Conservation (phyloP, 2,888 invertebrate genomes). For the Anticlea derivata region DNA sequence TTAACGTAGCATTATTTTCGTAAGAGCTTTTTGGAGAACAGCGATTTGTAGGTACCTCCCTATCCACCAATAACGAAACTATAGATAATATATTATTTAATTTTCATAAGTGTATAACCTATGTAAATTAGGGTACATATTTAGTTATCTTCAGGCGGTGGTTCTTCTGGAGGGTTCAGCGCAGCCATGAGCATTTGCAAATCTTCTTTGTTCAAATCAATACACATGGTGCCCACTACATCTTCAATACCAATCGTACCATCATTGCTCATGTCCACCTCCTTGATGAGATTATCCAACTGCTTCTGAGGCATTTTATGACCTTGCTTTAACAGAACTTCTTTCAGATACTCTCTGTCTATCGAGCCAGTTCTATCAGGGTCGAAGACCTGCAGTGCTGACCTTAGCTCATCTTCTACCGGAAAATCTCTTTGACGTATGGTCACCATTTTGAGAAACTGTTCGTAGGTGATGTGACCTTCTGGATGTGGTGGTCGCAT, state of each 20-base stretch:
- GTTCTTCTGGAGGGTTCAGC: slow-evolving; percentile 43
- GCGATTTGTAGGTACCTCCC: no score
- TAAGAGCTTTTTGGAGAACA: no score
- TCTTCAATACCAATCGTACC: slow-evolving; percentile 74
- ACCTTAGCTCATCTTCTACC: slow-evolving; percentile 67
- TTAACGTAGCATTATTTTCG: no score
- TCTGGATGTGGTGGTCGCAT: slow-evolving; percentile 66
- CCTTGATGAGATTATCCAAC: slow-evolving; percentile 67
- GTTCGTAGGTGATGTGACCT: slow-evolving; percentile 67
- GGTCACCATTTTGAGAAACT: slow-evolving; percentile 71
- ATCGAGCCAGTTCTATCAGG: slow-evolving; percentile 57
- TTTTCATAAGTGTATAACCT: no score
- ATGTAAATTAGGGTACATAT: neutral
- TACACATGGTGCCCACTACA: slow-evolving; percentile 72
- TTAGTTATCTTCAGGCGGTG: slow-evolving; percentile 22
- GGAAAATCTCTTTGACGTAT: slow-evolving; percentile 64
- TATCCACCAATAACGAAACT: no score
- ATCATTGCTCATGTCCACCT: slow-evolving; percentile 72
- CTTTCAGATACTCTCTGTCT: slow-evolving; percentile 63
- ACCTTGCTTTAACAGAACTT: slow-evolving; percentile 60
- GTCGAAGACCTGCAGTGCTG: slow-evolving; percentile 64
- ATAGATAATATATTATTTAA: no score
- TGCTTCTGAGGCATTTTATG: slow-evolving; percentile 59
- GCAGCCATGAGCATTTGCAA: slow-evolving; percentile 55
- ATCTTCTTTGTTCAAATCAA: slow-evolving; percentile 72